Percentiles rank a stretch among this genome's conserved stretches.
Conservation (phyloP, 1,140 invertebrate genomes). For the Paramacrobiotus metropolitanus region DNA sequence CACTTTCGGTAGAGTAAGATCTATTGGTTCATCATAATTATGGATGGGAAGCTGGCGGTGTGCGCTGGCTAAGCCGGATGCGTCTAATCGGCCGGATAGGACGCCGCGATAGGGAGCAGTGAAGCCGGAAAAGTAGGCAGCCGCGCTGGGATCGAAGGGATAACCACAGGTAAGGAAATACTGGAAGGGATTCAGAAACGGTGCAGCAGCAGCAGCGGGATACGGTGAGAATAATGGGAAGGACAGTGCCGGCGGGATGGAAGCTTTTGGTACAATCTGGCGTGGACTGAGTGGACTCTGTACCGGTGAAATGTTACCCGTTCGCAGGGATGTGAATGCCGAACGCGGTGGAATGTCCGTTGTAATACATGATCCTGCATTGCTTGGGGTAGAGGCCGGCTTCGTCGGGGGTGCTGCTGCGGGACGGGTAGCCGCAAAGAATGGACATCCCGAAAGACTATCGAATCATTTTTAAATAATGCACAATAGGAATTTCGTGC, state of each 20-base stretch:
- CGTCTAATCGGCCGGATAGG: no score
- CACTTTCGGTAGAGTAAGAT: neutral
- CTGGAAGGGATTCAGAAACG: neutral
- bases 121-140: neutral
- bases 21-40: conserved; percentile 3
- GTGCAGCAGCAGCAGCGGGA: no score
- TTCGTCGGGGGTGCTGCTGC: no score
- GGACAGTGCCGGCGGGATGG: neutral
- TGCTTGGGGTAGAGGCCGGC: neutral
- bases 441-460: neutral
- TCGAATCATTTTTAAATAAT: neutral
- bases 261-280: neutral
- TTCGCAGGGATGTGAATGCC: neutral
- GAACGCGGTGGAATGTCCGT: neutral
- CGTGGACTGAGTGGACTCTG: neutral
- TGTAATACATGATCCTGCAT: neutral
- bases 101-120: no score
- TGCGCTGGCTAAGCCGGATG: no score
- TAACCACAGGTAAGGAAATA: neutral
- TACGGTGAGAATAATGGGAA: neutral
- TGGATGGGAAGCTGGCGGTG: no score
- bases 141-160: neutral
- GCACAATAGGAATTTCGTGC: neutral
- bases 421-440: neutral
- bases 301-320: neutral